phyloP scores from a whole-genome alignment of 2,797 vertebrate genomes.

The Pipistrellus kuhlii region DNA sequence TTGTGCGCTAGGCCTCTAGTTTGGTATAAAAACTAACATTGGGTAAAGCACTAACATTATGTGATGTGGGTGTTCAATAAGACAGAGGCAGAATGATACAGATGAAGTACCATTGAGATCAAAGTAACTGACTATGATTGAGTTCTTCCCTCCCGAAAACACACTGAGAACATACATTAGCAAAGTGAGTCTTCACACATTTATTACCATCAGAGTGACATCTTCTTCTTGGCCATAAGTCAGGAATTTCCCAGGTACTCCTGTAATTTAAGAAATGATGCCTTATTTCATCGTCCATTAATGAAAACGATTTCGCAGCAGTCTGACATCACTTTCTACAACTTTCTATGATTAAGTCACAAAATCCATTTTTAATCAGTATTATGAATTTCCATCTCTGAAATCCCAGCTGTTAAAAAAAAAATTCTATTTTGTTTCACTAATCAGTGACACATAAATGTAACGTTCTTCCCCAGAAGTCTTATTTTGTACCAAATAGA shows the following conservation, averaged over 20 bases:
- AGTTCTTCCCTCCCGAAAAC: slow-evolving; percentile 40
- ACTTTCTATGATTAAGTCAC: neutral
- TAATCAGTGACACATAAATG: slow-evolving; percentile 30
- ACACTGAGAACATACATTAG: neutral
- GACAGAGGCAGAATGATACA: slow-evolving; percentile 45
- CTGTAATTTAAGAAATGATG: neutral
- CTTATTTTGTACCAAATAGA: neutral
- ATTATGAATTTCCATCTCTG: neutral
- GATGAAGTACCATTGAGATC: slow-evolving; percentile 24
- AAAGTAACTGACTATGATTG: neutral
- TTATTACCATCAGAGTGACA: slow-evolving; percentile 25
- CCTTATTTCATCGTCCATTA: neutral
- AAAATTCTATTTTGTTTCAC: slow-evolving; percentile 44
- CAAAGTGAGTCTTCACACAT: slow-evolving; percentile 28
- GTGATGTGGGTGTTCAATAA: neutral
- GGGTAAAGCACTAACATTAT: neutral
- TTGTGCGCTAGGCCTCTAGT: too few relatives aligned
- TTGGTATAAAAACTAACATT: slow-evolving; percentile 17
- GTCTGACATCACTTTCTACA: neutral
- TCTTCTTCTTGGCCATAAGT: neutral
- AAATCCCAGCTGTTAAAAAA: slow-evolving; percentile 24
- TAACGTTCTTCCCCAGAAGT: slow-evolving; percentile 19
- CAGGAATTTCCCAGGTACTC: neutral
- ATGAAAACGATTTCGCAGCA: neutral
- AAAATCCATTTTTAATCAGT: slow-evolving; percentile 33